Base-by-base conservation (phyloP, 2,113 vertebrate species). In the Centropus unirufus region DNA sequence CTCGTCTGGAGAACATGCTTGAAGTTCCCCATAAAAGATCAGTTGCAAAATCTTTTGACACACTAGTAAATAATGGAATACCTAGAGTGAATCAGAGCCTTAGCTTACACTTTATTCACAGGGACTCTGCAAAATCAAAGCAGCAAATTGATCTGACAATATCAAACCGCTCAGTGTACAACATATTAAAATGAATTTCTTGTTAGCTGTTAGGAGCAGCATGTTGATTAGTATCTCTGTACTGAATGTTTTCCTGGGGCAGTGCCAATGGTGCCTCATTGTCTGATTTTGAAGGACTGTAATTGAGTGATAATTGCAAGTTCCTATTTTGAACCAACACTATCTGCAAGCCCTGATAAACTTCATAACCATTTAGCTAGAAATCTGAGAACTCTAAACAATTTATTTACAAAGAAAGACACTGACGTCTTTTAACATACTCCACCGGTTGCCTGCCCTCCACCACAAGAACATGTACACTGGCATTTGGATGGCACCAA, bases 331-430 rank as follows among this genome's bases (percentile, higher is more conserved):
- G 92, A 94, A 92, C 24, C 88, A 89, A 89, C 93, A 89, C 93
- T 77, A 51, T 69, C 90, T 76, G 44, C 32, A 80, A 94, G 83
- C 67, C 46, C 92, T 89, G 95, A 97, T 97, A 93, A 96, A 97
- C 87, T 97, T 86, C 96, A 93, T 69, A 93, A 82, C 91, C 95
- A 93, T 96, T 98, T 95, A 98, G 95, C 94, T 93, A 16, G 97
- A 97, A 97, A 98, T 96, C 89, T 76, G 97, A 98, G 97, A 97
- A 94, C 93, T 78, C 97, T 72, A 97, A 98, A 96, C 97, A 97
- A 96, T 96, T 97, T 97, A 97, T 97, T 98, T 97, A 96, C 95
- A 92, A 94, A 81, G 96, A 93, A 86, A 96, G 90, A 86, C 83
- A 89, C 90, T 90, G 89, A 89, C 46, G 19, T 89, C 87, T 94